These are phyloP conservation scores for Potorous gilbertii DNA, from an alignment of 2,797 vertebrate genomes.

Conservation along the genomic window DNA sequence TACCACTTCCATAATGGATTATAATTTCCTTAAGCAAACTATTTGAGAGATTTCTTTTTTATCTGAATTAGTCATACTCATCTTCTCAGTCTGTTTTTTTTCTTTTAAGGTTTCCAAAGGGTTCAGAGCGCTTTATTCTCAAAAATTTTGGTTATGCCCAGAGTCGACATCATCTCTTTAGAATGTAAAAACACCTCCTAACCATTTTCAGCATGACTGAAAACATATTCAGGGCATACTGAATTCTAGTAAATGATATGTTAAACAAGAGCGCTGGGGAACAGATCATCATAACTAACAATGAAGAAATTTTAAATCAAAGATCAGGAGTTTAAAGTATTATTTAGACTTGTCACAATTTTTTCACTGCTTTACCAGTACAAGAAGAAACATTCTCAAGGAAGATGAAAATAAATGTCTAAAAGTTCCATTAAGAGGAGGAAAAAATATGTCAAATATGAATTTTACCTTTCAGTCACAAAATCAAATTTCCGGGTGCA, in stretches of 20 bases:
- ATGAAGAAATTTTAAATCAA: neutral
- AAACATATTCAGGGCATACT: neutral
- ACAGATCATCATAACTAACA: neutral
- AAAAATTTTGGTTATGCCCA: neutral
- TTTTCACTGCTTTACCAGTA: neutral
- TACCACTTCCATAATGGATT: slow-evolving; percentile 49
- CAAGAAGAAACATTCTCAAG: neutral
- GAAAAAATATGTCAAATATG: neutral
- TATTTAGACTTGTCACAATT: neutral
- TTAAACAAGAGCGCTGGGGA: neutral
- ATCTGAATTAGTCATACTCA: neutral
- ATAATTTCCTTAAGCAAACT: neutral
- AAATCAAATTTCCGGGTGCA: neutral
- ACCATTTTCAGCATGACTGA: neutral
- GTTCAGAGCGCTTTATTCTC: neutral
- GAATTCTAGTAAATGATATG: neutral
- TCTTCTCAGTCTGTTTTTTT: neutral
- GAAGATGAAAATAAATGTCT: neutral
- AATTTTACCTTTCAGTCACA: neutral
- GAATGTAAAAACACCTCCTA: neutral
- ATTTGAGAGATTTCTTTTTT: neutral
- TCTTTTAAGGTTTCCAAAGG: neutral
- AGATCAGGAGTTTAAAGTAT: neutral
- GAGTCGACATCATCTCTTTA: neutral
- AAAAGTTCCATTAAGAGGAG: neutral